Base-by-base conservation (phyloP, 30 jellyfish, hydroid and myxozoan species). In the Euphysa ruthae region DNA sequence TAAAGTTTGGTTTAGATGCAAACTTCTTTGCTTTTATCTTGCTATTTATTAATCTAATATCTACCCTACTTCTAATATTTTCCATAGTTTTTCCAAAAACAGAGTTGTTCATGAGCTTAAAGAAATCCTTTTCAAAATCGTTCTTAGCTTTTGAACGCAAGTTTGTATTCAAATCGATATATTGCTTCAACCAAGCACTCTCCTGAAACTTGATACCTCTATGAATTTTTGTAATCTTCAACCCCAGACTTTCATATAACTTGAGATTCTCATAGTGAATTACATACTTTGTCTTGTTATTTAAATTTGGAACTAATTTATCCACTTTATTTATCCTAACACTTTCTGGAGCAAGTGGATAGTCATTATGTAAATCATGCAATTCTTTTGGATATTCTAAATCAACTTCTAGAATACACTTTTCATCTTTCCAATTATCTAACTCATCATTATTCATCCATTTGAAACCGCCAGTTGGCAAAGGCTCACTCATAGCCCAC, bases 401-500 rank as follows among this genome's bases (percentile, higher is more conserved):
- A 27, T 43, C 80, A 1, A 68, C 80, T 29, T 68, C 80, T 26
- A 68, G 56, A 10, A 68, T 30, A 43, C 50, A 68, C 16, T 55
- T 32, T 6, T 42, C 28, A 26, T 29, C 22, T 20, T 68, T 26
- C 54, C 50, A 30, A 20, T 49, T 68, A 2, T 15, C 75, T 28
- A 68, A 29, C 80, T 43, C 26, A 26, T 7, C 46, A 6, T 68
- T 32, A 10, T 20, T 23, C n/a, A 68, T 30, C 80, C 74, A 68
- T 43, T 43, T 43, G 24, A 68, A 68, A 32, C 76, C 74, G n/a
- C 73, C 75, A 0, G 77, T 65, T 43, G 95, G 93, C 24, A 82
- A 71, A 4, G 50, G 28, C 49, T 82, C 84, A 3, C 61, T 0
- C 95, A 84, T 84, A 8, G 92, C 92, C 91, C 94, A 84, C 4